Evolutionary conservation across 2,113 vertebrate genomes (phyloP).

Genomic region (Platysteira castanea): DNA sequence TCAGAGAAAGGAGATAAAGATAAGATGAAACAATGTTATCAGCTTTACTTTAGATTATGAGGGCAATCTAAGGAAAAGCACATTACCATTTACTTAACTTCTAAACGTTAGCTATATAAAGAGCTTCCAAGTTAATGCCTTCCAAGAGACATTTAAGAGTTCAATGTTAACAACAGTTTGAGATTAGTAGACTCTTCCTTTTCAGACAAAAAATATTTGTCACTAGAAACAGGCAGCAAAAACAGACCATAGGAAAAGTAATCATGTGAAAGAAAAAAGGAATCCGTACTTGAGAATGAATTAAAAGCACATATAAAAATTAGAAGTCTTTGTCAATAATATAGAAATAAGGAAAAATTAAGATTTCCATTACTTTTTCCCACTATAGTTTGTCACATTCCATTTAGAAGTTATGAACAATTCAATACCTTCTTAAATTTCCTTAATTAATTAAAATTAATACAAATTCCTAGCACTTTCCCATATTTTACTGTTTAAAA

Average conservation of each 20-base stretch:
- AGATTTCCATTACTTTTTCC: not conserved
- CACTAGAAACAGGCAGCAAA: not conserved
- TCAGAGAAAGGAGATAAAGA: slow-evolving; percentile 62
- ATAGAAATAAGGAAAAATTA: not conserved
- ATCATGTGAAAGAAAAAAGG: not conserved
- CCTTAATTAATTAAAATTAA: not conserved
- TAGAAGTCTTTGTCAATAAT: not conserved
- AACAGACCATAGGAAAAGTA: not conserved
- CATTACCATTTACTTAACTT: slow-evolving; percentile 53
- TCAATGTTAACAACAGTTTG: not conserved
- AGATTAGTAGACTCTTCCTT: not conserved
- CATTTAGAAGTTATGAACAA: not conserved
- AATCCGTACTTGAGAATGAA: not conserved
- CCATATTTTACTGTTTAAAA: not conserved
- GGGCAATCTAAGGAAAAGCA: slow-evolving; percentile 58
- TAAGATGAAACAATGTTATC: slow-evolving; percentile 61
- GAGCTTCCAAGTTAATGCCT: slow-evolving; percentile 28
- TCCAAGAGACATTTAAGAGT: not conserved
- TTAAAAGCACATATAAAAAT: not conserved
- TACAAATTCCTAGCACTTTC: not conserved
- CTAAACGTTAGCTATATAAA: slow-evolving; percentile 28
- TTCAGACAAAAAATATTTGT: not conserved
- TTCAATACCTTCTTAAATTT: not conserved
- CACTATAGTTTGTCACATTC: not conserved
- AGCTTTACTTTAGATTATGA: slow-evolving; percentile 60